Conservation (phyloP, 2,113 vertebrate genomes). For the Eurypyga helias region DNA sequence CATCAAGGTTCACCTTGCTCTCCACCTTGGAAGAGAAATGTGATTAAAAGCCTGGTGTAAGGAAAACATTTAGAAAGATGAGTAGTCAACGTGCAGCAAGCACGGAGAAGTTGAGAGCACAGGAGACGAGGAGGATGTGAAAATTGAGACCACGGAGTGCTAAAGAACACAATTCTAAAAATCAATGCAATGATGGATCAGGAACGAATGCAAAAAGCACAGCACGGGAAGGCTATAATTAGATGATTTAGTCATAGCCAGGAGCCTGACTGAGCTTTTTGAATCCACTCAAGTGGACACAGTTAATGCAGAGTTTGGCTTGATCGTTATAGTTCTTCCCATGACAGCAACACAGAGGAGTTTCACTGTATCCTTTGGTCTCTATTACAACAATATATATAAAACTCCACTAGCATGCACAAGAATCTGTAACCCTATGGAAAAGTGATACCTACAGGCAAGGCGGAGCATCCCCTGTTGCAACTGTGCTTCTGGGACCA, state of each 20-base stretch:
- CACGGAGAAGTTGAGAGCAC: background rate
- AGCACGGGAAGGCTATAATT: slow-evolving; percentile 61
- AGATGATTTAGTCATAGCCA: slow-evolving; percentile 64
- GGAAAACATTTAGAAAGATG: background rate
- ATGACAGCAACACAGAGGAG: background rate
- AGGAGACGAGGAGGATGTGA: slow-evolving; percentile 12
- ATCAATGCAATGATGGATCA: slow-evolving; percentile 62
- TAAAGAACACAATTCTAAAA: slow-evolving; percentile 46
- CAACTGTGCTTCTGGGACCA: background rate
- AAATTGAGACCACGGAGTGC: slow-evolving; percentile 30
- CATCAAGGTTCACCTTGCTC: background rate
- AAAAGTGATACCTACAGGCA: background rate
- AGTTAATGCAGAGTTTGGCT: slow-evolving; percentile 20
- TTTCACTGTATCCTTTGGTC: background rate
- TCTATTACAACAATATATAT: background rate
- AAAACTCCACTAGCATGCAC: background rate
- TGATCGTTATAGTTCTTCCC: background rate
- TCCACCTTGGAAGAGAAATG: background rate
- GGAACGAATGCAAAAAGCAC: slow-evolving; percentile 47
- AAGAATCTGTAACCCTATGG: background rate
- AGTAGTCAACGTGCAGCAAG: background rate
- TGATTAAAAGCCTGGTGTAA: background rate
- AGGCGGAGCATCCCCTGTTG: background rate
- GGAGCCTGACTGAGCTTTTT: slow-evolving; percentile 59
- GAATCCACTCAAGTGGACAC: slow-evolving; percentile 62